Evolutionary conservation across 2,113 vertebrate species (phyloP), one percentile per base, ranked within the genome.

Genomic region (Platysteira castanea): DNA sequence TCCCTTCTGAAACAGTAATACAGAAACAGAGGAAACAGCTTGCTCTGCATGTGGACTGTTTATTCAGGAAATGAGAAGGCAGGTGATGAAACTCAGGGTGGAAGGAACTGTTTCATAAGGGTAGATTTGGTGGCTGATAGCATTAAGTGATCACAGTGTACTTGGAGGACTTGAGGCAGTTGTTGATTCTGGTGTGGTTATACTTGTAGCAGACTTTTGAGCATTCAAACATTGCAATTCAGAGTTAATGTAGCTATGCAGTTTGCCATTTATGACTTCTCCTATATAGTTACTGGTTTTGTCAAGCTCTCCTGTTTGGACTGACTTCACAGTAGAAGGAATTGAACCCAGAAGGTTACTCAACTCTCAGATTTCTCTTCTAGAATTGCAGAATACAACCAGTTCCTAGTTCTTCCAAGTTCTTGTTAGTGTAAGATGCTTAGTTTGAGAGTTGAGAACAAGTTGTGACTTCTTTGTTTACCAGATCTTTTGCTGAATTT

Each of bases 101-200:
- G 74, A 93, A 92, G 89, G 93, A 96, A 94, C 50, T 37, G 33
- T 93, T 96, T 95, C 71, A 19, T 68, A 82, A 78, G 74, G 26
- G 57, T 85, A 39, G 59, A 39, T 87, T 49, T 93, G 63, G 23
- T 85, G 49, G 6, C 46, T 61, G 82, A 42, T 75, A 53, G 63
- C 23, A 39, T 46, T 37, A 42, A 56, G 47, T 73, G 50, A 37
- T 78, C 39, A 33, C 35, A 56, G 15, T 64, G 11, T 76, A 15
- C 17, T 14, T 6, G 3, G 37, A 33, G 21, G 39, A 37, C 17
- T 11, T 26, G 57, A 59, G 33, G 31, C 28, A 71, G 26, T 53
- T 76, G 13, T 79, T 67, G 33, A 63, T 31, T 93, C 26, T 91
- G 31, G 5, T 69, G 12, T 46, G 28, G 21, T 88, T 86, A 15